Base-by-base conservation (phyloP, 2,113 vertebrate genomes). In the Parotia lawesii region DNA sequence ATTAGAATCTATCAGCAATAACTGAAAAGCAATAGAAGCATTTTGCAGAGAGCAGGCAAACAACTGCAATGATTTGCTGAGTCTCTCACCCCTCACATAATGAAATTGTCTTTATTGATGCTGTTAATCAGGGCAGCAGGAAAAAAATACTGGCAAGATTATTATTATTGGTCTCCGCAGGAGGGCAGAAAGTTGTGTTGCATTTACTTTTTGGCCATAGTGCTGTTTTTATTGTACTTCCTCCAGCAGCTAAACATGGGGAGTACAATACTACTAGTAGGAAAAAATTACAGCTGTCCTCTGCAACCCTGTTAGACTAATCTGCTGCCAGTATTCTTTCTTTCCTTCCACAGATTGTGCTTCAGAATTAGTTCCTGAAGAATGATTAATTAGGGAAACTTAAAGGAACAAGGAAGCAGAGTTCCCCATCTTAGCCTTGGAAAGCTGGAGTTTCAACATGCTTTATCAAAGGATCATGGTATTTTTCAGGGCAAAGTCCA, bases 101-200 rank as follows among this genome's bases (percentile, higher is more conserved):
- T 91, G 47, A 91, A 89, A 87, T 76, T 89, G 87, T 87, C 60
- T 76, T 95, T 95, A 95, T 87, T 95, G 85, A 94, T 87, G 71
- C 44, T 91, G 85, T 87, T 97, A 85, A 95, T 95, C 82, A 85
- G 85, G 60, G 18, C 64, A 91, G 27, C 47, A 54, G 45, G 33
- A 71, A 84, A 87, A 96, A 85, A 64, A 15, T 58, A 21, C 25
- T 57, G 37, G 20, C 4, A 16, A 64, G 53, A 37, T 71, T 88
- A 60, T 62, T 86, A 62, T 54, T 79, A 38, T 25, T 69, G 40
- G 53, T 75, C 74, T 75, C 71, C 78, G 61, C 37, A 78, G 86
- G 45, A 86, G 56, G 20, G 23, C n/a, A 84, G 57, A 77, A 85
- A 87, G 64, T 91, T 93, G 81, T 25, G 35, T 27, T 83, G 35